These are phyloP conservation scores for Meteorus colon DNA, from an alignment of 2,888 invertebrate species.

Conservation along the genomic window DNA sequence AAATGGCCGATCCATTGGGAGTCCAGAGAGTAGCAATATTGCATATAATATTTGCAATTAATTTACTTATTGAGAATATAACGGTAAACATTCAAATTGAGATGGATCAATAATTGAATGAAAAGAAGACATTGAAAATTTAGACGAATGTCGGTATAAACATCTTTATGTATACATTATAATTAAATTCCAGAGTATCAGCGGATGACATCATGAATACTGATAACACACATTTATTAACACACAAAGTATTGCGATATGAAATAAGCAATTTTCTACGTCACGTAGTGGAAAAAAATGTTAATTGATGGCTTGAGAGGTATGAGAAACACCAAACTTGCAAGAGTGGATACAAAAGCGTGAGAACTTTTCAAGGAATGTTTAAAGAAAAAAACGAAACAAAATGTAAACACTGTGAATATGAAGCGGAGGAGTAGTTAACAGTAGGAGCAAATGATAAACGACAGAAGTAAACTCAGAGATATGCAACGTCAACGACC, in stretches of 20 bases:
- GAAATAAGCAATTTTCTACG: background rate
- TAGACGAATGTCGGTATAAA: too few relatives aligned
- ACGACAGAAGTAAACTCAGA: constrained; percentile 6
- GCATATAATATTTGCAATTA: background rate
- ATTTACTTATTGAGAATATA: constrained; percentile 7
- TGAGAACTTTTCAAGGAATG: background rate
- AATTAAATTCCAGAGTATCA: constrained; percentile 1
- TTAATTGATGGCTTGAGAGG: background rate
- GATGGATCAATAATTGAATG: background rate
- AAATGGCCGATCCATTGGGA: constrained; percentile 63
- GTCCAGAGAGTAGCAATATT: constrained; percentile 31
- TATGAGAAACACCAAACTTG: background rate
- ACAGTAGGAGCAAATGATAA: background rate
- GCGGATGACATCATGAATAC: background rate
- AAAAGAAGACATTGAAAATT: background rate
- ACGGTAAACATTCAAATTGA: background rate
- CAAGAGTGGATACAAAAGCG: background rate
- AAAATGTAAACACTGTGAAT: constrained; percentile 23
- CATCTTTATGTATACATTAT: background rate
- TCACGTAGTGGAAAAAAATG: constrained; percentile 8
- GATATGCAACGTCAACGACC: constrained; percentile 51
- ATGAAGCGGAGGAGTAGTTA: background rate
- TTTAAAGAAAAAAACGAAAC: background rate
- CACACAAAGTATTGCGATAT: background rate
- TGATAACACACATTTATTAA: constrained; percentile 4